Percentiles rank a stretch among this genome's conserved stretches.
These are phyloP conservation scores for Protonemura montana DNA, from an alignment of 2,888 invertebrate species.

Conservation along the genomic window DNA sequence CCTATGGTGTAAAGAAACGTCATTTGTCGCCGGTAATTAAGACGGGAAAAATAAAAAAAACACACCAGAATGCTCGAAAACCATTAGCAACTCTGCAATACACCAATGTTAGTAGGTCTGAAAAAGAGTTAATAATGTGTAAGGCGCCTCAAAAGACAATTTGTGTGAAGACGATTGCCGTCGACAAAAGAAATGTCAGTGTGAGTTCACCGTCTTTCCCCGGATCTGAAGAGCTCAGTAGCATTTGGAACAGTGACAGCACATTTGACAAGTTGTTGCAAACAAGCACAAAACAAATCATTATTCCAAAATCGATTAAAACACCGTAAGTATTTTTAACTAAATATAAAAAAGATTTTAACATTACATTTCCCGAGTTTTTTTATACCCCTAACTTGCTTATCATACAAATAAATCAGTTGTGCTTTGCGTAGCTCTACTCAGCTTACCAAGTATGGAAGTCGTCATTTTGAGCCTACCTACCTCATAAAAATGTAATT, in stretches of 20 bases:
- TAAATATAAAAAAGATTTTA: too few relatives aligned
- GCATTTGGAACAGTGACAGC: background rate
- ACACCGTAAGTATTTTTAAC: constrained; percentile 16
- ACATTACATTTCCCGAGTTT: too few relatives aligned
- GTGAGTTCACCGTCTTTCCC: background rate
- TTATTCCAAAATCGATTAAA: too few relatives aligned
- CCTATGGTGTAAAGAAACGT: background rate
- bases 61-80: background rate
- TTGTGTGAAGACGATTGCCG: background rate
- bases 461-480: too few relatives aligned
- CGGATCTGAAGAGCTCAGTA: background rate
- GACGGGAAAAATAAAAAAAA: background rate
- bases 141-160: background rate
- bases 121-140: background rate
- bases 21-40: background rate
- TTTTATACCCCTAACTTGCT: too few relatives aligned
- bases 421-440: too few relatives aligned
- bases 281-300: background rate
- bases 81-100: background rate
- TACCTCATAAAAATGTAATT: too few relatives aligned
- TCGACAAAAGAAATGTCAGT: background rate
- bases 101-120: background rate
- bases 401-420: too few relatives aligned
- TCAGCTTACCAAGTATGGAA: too few relatives aligned
- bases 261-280: constrained; percentile 10